Evolutionary conservation across 2,888 invertebrate genomes (phyloP).

Genomic region (Macropis europaea): DNA sequence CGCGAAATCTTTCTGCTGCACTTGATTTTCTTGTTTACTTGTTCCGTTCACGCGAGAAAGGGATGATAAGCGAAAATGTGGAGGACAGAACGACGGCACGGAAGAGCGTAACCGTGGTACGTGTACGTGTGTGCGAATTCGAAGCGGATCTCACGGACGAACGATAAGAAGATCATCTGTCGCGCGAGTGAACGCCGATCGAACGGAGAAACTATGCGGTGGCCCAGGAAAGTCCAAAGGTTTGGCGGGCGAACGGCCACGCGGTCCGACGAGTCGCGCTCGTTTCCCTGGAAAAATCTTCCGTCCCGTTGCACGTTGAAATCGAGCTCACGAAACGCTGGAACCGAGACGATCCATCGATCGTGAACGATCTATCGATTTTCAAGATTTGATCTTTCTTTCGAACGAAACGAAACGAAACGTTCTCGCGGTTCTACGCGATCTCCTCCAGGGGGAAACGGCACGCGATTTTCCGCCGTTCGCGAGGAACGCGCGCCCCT

Average conservation of each 20-base stretch:
- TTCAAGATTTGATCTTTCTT: too few relatives aligned
- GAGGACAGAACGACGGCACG: conserved; percentile 41
- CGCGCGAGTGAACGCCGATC: conserved; percentile 6
- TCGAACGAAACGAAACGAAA: too few relatives aligned
- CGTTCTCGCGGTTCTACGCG: too few relatives aligned
- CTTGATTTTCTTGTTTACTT: neutral
- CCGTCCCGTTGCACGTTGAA: too few relatives aligned
- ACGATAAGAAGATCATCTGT: conserved; percentile 23
- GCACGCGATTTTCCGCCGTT: too few relatives aligned
- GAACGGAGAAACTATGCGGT: neutral
- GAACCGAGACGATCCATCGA: too few relatives aligned
- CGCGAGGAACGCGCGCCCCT: neutral
- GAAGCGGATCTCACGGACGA: conserved; percentile 40
- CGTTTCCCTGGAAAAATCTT: too few relatives aligned
- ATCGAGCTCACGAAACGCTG: too few relatives aligned
- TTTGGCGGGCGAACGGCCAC: neutral
- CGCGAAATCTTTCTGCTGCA: neutral
- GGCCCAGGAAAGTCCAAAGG: neutral
- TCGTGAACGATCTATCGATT: too few relatives aligned
- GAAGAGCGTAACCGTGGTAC: conserved; percentile 26
- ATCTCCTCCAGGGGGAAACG: too few relatives aligned
- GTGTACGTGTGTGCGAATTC: conserved; percentile 1
- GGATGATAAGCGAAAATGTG: conserved; percentile 46
- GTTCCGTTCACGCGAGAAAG: conserved; percentile 29
- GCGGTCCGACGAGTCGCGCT: too few relatives aligned